These are phyloP conservation scores for Empidonax alnorum DNA, from an alignment of 2,113 vertebrate genomes.

Conservation along the genomic window DNA sequence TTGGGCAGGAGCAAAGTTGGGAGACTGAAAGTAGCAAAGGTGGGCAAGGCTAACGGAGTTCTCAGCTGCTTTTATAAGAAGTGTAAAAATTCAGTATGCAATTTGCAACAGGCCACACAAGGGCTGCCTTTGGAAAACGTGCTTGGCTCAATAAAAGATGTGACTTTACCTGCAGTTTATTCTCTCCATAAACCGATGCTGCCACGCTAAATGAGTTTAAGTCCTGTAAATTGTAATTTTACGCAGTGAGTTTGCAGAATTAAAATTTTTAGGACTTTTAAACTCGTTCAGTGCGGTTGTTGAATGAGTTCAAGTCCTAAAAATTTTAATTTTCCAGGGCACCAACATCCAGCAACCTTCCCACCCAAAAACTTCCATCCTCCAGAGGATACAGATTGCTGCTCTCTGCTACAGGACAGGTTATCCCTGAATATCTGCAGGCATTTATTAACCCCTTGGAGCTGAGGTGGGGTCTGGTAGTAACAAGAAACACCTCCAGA, in stretches of 20 bases:
- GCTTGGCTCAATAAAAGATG: slow-evolving; percentile 22
- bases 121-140: not conserved
- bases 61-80: not conserved
- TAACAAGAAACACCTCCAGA: not conserved
- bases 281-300: no score
- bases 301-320: not conserved
- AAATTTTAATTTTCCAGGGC: not conserved
- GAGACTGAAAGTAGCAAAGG: not conserved
- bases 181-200: not conserved
- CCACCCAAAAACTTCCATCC: not conserved
- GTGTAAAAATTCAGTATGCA: not conserved
- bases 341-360: not conserved
- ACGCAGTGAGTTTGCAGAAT: no score
- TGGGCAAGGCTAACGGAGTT: not conserved
- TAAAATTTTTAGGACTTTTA: no score
- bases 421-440: not conserved
- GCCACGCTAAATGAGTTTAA: not conserved
- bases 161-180: not conserved
- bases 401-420: not conserved
- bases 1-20: not conserved
- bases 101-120: not conserved
- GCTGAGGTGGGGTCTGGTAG: not conserved
- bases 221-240: not conserved
- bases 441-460: not conserved
- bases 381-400: not conserved